phyloP scores from a whole-genome alignment of 1,140 invertebrate genomes.

The Contarinia nasturtii region DNA sequence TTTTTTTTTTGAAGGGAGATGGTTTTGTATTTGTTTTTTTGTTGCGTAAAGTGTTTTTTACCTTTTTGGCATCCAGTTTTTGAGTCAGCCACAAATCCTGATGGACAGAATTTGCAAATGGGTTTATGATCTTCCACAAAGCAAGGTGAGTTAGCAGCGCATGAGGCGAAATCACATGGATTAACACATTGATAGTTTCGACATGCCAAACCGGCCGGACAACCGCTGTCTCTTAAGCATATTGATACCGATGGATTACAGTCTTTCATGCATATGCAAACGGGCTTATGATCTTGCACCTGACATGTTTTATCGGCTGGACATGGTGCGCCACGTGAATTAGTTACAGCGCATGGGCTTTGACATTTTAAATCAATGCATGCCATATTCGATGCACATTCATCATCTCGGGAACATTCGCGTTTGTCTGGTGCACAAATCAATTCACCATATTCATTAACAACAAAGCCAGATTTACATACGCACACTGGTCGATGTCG shows the following conservation, averaged over 20 bases:
- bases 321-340: constrained; percentile 38
- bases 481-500: constrained; percentile 69
- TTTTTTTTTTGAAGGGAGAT: neutral
- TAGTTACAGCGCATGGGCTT: constrained; percentile 55
- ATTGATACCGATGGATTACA: constrained; percentile 71
- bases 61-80: constrained; percentile 88
- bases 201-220: constrained; percentile 64
- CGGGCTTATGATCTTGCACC: constrained; percentile 63
- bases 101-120: constrained; percentile 84
- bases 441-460: constrained; percentile 66
- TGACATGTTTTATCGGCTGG: constrained; percentile 63
- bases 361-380: constrained; percentile 64
- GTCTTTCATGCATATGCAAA: constrained; percentile 71
- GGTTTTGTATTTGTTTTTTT: neutral
- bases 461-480: constrained; percentile 69
- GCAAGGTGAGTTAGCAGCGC: constrained; percentile 64
- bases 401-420: constrained; percentile 59
- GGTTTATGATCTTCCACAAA: constrained; percentile 82
- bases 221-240: constrained; percentile 73
- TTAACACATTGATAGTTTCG: constrained; percentile 76
- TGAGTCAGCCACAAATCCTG: constrained; percentile 69
- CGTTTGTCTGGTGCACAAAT: constrained; percentile 57
- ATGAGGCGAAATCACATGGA: constrained; percentile 62
- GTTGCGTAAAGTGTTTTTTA: constrained; percentile 30
- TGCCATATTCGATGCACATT: constrained; percentile 68